These are phyloP conservation scores for Heliconius cydno DNA, from an alignment of 2,888 invertebrate genomes.

Conservation along the genomic window DNA sequence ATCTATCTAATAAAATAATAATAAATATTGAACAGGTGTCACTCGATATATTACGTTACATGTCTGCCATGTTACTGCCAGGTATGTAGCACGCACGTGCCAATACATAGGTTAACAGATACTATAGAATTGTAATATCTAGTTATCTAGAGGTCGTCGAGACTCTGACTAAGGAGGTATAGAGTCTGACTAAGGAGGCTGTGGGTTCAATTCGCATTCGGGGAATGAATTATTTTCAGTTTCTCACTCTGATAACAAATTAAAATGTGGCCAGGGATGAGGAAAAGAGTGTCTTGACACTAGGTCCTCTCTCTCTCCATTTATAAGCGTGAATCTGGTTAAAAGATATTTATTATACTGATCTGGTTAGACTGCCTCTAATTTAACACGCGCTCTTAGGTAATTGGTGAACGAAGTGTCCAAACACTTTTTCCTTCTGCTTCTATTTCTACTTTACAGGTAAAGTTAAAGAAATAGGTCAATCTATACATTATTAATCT, in stretches of 20 bases:
- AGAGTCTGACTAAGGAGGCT: neutral
- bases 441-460: neutral
- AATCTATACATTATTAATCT: neutral
- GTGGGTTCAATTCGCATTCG: neutral
- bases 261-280: no score
- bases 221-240: neutral
- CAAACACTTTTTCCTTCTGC: neutral
- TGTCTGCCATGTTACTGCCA: neutral
- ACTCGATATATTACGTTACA: conserved; percentile 7
- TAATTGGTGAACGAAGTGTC: neutral
- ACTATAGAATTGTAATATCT: conserved; percentile 5
- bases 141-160: neutral
- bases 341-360: neutral
- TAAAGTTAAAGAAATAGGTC: neutral
- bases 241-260: neutral
- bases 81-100: conserved; percentile 35
- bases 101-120: conserved; percentile 17
- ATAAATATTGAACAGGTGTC: conserved; percentile 26
- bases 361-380: neutral
- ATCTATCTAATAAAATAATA: neutral
- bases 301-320: no score
- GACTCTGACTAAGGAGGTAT: neutral
- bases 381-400: no score
- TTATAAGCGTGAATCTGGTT: neutral
- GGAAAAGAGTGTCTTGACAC: no score